Conservation (phyloP, 2,797 vertebrate species). For the Takifugu rubripes region DNA sequence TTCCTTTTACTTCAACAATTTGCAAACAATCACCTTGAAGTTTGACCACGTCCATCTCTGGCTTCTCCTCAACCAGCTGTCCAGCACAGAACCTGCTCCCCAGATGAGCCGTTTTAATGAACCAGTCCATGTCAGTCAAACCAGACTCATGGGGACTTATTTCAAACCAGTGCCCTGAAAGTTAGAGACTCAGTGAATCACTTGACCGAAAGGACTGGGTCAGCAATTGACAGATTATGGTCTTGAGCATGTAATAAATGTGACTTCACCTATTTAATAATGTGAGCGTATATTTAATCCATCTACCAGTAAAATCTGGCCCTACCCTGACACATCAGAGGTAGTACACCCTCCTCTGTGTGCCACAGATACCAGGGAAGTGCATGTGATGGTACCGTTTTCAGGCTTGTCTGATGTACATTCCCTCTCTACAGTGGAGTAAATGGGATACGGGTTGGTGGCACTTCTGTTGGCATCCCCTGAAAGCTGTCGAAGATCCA, state of each 20-base stretch:
- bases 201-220: neutral
- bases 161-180: constrained; percentile 69
- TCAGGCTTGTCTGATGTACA: too few species aligned
- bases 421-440: too few species aligned
- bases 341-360: neutral
- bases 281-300: rapidly evolving
- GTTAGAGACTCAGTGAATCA: too few species aligned
- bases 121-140: constrained; percentile 65
- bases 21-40: constrained; percentile 63
- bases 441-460: too few species aligned
- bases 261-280: neutral
- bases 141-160: constrained; percentile 70
- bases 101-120: constrained; percentile 52
- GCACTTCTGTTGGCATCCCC: too few species aligned
- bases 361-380: too few species aligned
- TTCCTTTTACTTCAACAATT: neutral
- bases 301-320: neutral
- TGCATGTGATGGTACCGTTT: neutral
- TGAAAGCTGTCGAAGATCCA: too few species aligned
- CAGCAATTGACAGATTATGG: neutral
- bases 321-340: too few species aligned
- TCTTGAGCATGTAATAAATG: too few species aligned
- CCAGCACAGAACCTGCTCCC: constrained; percentile 65
- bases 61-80: constrained; percentile 32
- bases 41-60: constrained; percentile 65